Base-by-base conservation (phyloP, 2,113 vertebrate species). In the Trematomus loennbergii region DNA sequence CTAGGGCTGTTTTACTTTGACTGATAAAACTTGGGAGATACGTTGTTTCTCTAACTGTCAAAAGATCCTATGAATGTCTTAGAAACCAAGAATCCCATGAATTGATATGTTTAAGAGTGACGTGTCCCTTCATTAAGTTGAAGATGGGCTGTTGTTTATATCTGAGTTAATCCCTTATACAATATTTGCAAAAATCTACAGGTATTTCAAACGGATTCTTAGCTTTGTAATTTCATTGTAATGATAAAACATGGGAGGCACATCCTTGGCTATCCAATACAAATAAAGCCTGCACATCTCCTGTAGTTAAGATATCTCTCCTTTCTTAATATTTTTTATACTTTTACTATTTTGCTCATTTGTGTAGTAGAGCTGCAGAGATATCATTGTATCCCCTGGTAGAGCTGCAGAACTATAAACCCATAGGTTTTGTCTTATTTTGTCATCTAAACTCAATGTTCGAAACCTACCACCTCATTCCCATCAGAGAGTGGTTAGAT, bases 401-500 rank as follows among this genome's bases (percentile, higher is more conserved):
- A n/a, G 5, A 46, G 46, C 73, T 65, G 52, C 62, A 75, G 45
- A 46, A 68, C 29, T 29, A 59, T 43, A 67, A 78, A 84, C 55
- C 52, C 17, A 9, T 9, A 11, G 33, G 29, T 17, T 72, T 57
- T 60, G 13, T 69, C 54, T 58, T 57, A 20, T 78, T 74, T 53
- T 72, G 59, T 10, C 60, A 74, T 76, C 64, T 58, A 29, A 82
- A 78, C 70, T 76, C 52, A 50, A 12, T 45, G 55, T 54, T 63
- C 58, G 66, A 66, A 5, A 22, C 64, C 78, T 68, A 49, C 55
- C 48, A 69, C 57, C 75, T 81, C 79, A 65, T 78, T 81, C 70
- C 75, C 81, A 10, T 65, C 60, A 6, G 55, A 86, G 53, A 80
- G 66, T 40, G 16, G 78, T 64, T 55, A 81, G 88, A 92, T 93